Percentiles rank a stretch among this genome's conserved stretches.
Conservation (phyloP, 2,113 vertebrate species). For the Ictalurus punctatus region DNA sequence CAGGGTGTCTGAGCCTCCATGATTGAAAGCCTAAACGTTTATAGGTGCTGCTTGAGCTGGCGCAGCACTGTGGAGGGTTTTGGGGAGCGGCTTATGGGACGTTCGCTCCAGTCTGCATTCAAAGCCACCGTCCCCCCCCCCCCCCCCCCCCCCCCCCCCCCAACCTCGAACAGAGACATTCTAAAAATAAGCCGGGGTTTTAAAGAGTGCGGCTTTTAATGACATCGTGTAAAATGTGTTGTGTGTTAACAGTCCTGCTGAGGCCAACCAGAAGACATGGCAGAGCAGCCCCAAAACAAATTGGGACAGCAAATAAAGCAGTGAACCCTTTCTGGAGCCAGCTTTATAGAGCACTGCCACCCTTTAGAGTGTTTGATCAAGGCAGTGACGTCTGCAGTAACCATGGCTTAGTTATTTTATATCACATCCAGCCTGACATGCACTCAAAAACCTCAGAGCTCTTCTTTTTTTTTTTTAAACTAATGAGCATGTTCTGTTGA, state of each 20-base stretch:
- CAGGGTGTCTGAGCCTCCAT: slow-evolving; percentile 43
- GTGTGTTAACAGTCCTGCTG: slow-evolving; percentile 72
- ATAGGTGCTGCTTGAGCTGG: slow-evolving; percentile 49
- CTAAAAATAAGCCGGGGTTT: slow-evolving; percentile 74
- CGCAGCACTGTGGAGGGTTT: slow-evolving; percentile 32
- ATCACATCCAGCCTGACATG: slow-evolving; percentile 16
- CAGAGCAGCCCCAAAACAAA: slow-evolving; percentile 70
- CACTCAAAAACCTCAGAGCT: slow-evolving; percentile 17
- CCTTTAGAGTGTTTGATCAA: slow-evolving; percentile 60
- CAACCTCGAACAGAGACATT: slow-evolving; percentile 58
- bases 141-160: neutral
- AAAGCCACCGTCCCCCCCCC: slow-evolving; percentile 58
- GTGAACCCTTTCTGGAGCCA: slow-evolving; percentile 48
- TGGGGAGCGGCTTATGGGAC: slow-evolving; percentile 48
- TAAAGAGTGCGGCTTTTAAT: slow-evolving; percentile 77
- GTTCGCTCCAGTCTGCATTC: slow-evolving; percentile 51
- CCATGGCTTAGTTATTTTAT: slow-evolving; percentile 39
- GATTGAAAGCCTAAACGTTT: slow-evolving; percentile 54
- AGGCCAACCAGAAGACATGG: slow-evolving; percentile 73
- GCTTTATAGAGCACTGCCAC: slow-evolving; percentile 49
- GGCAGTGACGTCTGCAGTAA: slow-evolving; percentile 49
- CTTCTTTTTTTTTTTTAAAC: neutral
- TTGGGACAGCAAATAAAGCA: slow-evolving; percentile 71
- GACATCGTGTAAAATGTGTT: slow-evolving; percentile 73
- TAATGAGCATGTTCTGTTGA: neutral